phyloP scores from a whole-genome alignment of 2,888 invertebrate species.

The Muscina levida region DNA sequence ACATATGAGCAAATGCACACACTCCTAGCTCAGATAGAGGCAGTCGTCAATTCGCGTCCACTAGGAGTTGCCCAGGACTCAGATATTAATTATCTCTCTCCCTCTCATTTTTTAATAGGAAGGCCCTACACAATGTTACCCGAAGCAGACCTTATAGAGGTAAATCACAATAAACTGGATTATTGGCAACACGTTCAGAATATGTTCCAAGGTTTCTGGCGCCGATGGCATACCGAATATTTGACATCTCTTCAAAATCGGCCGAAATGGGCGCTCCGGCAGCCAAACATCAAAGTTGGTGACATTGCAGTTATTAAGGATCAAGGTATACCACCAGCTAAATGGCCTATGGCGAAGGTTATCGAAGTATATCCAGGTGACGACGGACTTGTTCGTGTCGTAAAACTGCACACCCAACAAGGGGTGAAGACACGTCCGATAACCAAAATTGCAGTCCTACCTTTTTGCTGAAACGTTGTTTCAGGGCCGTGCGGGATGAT shows the following conservation, averaged over 20 bases:
- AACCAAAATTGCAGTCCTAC: slow-evolving; percentile 25
- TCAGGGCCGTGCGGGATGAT: slow-evolving; percentile 53
- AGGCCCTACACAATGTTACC: slow-evolving; percentile 48
- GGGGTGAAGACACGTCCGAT: slow-evolving; percentile 32
- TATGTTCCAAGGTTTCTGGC: background rate
- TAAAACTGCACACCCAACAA: background rate
- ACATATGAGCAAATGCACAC: slow-evolving; percentile 31
- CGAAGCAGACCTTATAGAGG: slow-evolving; percentile 8
- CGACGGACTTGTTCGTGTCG: slow-evolving; percentile 10
- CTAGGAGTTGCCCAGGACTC: slow-evolving; percentile 8
- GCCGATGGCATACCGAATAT: too few relatives aligned
- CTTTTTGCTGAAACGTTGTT: slow-evolving; percentile 42
- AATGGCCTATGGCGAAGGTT: background rate
- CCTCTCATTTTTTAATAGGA: slow-evolving; percentile 32
- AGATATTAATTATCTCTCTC: slow-evolving; percentile 6
- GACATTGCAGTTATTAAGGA: background rate
- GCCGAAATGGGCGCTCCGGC: background rate
- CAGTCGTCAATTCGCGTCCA: slow-evolving; percentile 19
- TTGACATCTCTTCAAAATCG: slow-evolving; percentile 27
- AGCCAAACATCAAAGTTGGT: background rate
- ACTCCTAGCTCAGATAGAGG: slow-evolving; percentile 28
- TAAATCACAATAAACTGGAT: background rate
- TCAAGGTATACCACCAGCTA: background rate
- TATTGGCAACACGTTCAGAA: slow-evolving; percentile 27
- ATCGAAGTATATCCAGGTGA: slow-evolving; percentile 1